Conservation (phyloP, 2,888 invertebrate species). For the Liopterus haemorrhoidalis region DNA sequence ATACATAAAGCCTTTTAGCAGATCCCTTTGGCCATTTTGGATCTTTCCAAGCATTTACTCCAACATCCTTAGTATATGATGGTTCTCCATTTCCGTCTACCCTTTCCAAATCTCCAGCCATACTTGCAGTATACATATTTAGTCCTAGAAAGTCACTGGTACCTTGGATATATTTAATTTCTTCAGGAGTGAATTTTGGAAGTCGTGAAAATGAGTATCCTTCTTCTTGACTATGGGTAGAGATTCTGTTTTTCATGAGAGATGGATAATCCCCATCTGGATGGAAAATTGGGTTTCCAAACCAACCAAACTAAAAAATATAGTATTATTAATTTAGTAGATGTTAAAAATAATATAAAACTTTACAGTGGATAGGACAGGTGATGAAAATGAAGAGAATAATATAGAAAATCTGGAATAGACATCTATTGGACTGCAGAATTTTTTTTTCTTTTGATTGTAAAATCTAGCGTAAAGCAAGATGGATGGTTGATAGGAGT, state of each 20-base stretch:
- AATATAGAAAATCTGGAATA: too few species aligned
- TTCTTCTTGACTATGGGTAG: constrained; percentile 50
- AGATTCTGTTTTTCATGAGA: constrained; percentile 50
- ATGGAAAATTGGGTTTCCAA: constrained; percentile 52
- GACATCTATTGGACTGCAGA: too few species aligned
- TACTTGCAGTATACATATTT: constrained; percentile 46
- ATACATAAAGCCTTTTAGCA: constrained; percentile 46
- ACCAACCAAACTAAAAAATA: constrained; percentile 45
- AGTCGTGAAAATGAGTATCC: constrained; percentile 47
- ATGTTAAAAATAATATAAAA: too few species aligned
- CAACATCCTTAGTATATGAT: constrained; percentile 38
- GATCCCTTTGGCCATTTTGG: constrained; percentile 47
- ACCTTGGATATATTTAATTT: constrained; percentile 44
- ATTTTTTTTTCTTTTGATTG: too few species aligned
- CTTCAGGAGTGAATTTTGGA: constrained; percentile 51
- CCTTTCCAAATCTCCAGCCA: constrained; percentile 4
- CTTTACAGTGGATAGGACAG: too few species aligned
- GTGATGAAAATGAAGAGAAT: too few species aligned
- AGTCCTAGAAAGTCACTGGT: constrained; percentile 49
- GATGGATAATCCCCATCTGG: constrained; percentile 54
- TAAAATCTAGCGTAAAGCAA: too few species aligned
- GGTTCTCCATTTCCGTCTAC: neutral
- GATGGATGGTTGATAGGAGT: too few species aligned
- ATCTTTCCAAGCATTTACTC: constrained; percentile 43
- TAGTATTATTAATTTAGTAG: too few species aligned